Evolutionary conservation across 2,113 vertebrate genomes (phyloP).

Genomic region (Myiagra hebetior): DNA sequence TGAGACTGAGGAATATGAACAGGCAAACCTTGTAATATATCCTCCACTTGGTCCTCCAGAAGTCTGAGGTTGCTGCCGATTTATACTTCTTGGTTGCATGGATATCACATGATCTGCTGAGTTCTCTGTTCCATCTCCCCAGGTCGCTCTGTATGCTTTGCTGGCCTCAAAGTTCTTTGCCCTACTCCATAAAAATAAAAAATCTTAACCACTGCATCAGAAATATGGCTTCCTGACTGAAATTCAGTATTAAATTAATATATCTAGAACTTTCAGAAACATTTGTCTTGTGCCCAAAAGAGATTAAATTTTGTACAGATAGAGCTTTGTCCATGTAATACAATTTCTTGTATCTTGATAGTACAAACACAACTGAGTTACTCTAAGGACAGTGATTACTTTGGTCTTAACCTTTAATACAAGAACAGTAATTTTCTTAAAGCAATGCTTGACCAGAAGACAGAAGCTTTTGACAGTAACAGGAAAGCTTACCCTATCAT

Average conservation of each 20-base stretch:
- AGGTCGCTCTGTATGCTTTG: conserved; percentile 85
- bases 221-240: not conserved
- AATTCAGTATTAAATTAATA: not conserved
- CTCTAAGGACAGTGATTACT: not conserved
- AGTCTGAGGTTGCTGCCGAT: conserved; percentile 72
- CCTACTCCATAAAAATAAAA: conserved; percentile 54
- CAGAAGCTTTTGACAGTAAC: not conserved
- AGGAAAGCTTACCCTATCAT: not conserved
- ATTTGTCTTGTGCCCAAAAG: not conserved
- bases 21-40: conserved; percentile 80
- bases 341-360: not conserved
- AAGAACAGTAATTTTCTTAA: not conserved
- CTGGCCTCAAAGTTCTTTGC: conserved; percentile 85
- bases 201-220: not conserved
- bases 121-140: conserved; percentile 76
- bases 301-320: not conserved
- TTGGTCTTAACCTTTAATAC: not conserved
- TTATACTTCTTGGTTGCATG: conserved; percentile 77
- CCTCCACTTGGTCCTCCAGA: conserved; percentile 66
- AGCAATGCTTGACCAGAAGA: not conserved
- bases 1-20: not conserved
- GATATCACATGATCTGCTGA: conserved; percentile 76
- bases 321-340: not conserved
- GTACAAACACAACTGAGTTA: not conserved
- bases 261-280: not conserved